phyloP scores from a whole-genome alignment of 35 echinoderm and acorn worm species.

The Patiria miniata region DNA sequence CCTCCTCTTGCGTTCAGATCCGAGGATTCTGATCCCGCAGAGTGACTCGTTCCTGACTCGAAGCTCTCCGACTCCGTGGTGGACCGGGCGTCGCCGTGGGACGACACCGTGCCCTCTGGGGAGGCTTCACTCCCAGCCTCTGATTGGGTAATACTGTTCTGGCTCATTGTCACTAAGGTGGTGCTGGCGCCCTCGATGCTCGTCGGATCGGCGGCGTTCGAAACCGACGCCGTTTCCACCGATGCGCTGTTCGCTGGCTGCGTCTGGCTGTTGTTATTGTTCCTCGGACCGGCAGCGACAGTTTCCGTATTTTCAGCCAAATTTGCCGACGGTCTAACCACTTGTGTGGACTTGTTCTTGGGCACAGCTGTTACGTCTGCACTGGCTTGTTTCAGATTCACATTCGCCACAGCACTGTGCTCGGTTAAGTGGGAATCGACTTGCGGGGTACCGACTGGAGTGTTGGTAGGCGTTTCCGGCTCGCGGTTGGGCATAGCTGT shows the following conservation, averaged over 20 bases:
- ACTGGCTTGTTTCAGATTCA: too few species aligned
- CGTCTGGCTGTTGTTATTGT: constrained; percentile 63
- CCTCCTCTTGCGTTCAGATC: neutral
- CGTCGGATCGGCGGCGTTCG: neutral
- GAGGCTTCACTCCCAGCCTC: neutral
- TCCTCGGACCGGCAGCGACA: constrained; percentile 21
- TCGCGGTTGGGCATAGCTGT: neutral
- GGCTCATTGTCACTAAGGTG: neutral
- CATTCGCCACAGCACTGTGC: neutral
- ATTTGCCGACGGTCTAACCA: neutral
- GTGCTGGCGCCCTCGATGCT: neutral
- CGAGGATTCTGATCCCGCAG: neutral
- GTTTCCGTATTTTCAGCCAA: neutral
- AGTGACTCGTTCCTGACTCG: constrained; percentile 6
- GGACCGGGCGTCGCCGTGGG: neutral
- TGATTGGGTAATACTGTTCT: neutral
- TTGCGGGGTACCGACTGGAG: constrained; percentile 2
- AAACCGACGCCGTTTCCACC: neutral
- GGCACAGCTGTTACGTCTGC: neutral
- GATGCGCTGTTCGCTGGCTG: constrained; percentile 30
- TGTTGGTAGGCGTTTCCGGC: neutral
- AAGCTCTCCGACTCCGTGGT: constrained; percentile 36
- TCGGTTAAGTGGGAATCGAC: neutral
- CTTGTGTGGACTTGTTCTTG: neutral
- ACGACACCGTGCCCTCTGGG: neutral